phyloP scores from a whole-genome alignment of 2,113 vertebrate genomes.

The Lanius ludovicianus region DNA sequence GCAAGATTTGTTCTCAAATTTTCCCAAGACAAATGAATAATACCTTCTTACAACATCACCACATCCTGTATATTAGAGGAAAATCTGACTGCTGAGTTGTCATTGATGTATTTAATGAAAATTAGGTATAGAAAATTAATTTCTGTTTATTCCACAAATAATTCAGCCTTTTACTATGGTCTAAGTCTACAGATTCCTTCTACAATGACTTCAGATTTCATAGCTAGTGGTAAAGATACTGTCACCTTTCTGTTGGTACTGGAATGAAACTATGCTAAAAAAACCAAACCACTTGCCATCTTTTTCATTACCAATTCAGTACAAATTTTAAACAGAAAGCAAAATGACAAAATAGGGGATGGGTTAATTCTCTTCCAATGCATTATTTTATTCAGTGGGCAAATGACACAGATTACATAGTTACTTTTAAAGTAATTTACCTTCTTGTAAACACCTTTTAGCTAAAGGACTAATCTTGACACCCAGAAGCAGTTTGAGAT shows the following conservation, averaged over 20 bases:
- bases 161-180: background rate
- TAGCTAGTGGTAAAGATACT: background rate
- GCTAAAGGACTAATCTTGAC: background rate
- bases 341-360: background rate
- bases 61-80: background rate
- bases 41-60: background rate
- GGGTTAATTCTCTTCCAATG: background rate
- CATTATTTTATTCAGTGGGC: background rate
- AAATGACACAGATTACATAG: background rate
- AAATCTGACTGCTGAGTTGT: background rate
- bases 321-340: background rate
- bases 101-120: background rate
- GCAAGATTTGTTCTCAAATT: background rate
- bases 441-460: background rate
- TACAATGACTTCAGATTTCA: background rate
- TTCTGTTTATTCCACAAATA: background rate
- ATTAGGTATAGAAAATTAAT: background rate
- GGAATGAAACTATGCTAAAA: background rate
- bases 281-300: background rate
- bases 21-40: constrained; percentile 32
- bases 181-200: background rate
- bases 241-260: background rate
- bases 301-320: background rate
- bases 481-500: background rate
- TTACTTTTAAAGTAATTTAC: background rate